These are phyloP conservation scores for Gambelia wislizenii DNA, from an alignment of 2,797 vertebrate species.

Conservation along the genomic window DNA sequence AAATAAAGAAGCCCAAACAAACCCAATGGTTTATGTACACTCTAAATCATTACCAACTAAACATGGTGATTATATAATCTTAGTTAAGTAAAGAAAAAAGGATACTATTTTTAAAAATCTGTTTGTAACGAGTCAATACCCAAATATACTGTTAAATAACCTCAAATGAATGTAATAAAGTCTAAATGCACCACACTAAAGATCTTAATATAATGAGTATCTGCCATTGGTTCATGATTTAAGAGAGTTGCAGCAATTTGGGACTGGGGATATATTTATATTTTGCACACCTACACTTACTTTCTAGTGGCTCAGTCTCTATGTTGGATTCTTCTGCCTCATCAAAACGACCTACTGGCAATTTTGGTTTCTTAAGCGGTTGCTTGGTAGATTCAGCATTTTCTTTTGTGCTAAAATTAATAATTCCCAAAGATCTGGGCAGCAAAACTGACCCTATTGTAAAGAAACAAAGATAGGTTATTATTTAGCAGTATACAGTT, in stretches of 20 bases:
- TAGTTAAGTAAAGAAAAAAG: neutral
- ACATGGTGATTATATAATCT: neutral
- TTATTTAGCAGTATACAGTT: neutral
- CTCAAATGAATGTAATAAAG: neutral
- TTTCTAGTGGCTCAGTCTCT: constrained; percentile 84
- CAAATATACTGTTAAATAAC: neutral
- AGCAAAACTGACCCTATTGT: constrained; percentile 64
- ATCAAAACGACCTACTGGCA: constrained; percentile 92
- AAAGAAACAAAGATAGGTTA: neutral
- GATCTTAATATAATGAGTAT: neutral
- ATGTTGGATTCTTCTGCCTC: constrained; percentile 77
- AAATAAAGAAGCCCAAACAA: neutral
- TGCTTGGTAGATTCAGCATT: constrained; percentile 72
- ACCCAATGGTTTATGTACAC: neutral
- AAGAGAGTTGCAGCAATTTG: neutral
- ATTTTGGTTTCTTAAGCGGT: constrained; percentile 86
- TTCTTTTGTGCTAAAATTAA: constrained; percentile 70
- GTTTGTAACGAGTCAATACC: neutral
- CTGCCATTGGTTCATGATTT: neutral
- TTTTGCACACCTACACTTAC: constrained; percentile 77
- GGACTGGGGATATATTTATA: neutral
- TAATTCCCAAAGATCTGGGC: constrained; percentile 66
- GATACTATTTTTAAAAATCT: neutral
- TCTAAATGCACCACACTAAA: neutral
- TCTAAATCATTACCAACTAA: neutral